Conservation (phyloP, 2,113 vertebrate species). For the Rhynchomys soricoides region DNA sequence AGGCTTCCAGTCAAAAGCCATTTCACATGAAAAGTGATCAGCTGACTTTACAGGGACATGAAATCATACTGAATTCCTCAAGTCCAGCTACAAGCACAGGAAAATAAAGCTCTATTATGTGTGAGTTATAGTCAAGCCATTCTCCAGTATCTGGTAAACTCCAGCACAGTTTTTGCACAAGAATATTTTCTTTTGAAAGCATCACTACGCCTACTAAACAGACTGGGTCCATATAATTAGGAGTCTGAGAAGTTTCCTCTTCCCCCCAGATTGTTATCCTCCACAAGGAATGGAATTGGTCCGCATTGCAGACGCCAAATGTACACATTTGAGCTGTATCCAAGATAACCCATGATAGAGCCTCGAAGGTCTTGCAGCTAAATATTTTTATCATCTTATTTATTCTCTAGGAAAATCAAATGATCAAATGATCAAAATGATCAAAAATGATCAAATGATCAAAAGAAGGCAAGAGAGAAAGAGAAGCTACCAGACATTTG, state of each 20-base stretch:
- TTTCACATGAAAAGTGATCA: background rate
- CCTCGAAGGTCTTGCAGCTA: background rate
- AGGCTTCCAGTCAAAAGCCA: constrained; percentile 10
- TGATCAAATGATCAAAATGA: no score
- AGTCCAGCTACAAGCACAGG: background rate
- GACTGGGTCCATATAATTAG: background rate
- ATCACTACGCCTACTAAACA: background rate
- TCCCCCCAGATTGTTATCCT: background rate
- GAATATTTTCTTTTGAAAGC: constrained; percentile 10
- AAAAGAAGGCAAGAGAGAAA: background rate
- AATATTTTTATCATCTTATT: background rate
- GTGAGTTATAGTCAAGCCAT: background rate
- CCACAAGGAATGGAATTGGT: background rate
- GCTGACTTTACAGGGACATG: background rate
- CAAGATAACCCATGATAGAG: background rate
- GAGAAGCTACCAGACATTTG: background rate
- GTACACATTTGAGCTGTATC: background rate
- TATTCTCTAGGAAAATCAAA: constrained; percentile 38
- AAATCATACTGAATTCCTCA: constrained; percentile 1
- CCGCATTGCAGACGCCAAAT: background rate
- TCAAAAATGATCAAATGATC: no score
- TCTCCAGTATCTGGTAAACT: background rate
- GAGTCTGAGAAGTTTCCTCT: background rate
- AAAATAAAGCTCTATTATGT: background rate
- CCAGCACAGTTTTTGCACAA: background rate